Conservation (phyloP, 2,888 invertebrate genomes). For the Protonemura montana region DNA sequence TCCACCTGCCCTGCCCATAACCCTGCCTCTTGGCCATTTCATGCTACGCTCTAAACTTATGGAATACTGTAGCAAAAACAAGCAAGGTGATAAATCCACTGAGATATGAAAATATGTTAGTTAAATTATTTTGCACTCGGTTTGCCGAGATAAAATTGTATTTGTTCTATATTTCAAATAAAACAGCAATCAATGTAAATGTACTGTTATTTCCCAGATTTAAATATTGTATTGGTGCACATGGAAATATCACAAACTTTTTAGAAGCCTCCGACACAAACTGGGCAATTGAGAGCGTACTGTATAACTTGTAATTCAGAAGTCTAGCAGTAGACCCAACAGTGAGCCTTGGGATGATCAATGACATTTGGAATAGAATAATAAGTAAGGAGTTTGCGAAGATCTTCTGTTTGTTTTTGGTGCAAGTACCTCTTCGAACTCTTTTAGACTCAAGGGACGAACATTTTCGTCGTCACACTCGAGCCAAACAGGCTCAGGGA, state of each 20-base stretch:
- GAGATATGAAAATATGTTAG: too few relatives aligned
- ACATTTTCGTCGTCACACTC: constrained; percentile 91
- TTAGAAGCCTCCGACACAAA: background rate
- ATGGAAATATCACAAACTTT: background rate
- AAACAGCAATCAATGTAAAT: background rate
- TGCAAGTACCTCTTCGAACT: constrained; percentile 80
- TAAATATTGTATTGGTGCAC: background rate
- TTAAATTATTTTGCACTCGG: too few relatives aligned
- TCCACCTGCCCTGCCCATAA: too few relatives aligned
- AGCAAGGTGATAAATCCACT: background rate
- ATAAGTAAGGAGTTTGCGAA: constrained; percentile 80
- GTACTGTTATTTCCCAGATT: background rate
- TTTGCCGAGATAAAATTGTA: background rate
- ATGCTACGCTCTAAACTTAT: background rate
- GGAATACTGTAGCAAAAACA: background rate
- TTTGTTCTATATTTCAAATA: background rate
- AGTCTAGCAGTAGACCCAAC: background rate
- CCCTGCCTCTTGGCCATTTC: too few relatives aligned
- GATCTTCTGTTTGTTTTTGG: constrained; percentile 76
- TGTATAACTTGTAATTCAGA: background rate
- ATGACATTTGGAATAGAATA: constrained; percentile 75
- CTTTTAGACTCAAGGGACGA: constrained; percentile 76
- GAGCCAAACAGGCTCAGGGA: constrained; percentile 70
- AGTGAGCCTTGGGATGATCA: background rate
- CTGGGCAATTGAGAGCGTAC: background rate